Evolutionary conservation across 2,113 vertebrate genomes (phyloP).

Genomic region (Ctenomys sociabilis): DNA sequence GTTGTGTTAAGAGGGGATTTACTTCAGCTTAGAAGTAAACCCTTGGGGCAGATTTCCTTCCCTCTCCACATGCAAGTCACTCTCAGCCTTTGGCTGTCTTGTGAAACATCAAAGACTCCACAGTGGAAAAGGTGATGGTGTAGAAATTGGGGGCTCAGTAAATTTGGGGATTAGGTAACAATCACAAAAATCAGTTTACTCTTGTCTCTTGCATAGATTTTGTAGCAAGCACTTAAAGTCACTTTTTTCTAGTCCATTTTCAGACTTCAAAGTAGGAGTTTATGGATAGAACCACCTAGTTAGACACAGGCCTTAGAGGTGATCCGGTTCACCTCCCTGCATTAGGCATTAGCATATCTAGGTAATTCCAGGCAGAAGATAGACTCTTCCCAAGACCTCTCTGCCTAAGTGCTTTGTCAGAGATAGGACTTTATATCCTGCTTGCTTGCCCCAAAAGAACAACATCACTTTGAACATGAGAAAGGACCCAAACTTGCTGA

Average conservation of each 20-base stretch:
- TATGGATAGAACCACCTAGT: slow-evolving; percentile 38
- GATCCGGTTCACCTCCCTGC: slow-evolving; percentile 7
- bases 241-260: slow-evolving; percentile 1
- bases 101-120: slow-evolving; percentile 60
- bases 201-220: slow-evolving; percentile 39
- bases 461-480: neutral
- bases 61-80: neutral
- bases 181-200: slow-evolving; percentile 38
- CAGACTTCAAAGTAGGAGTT: slow-evolving; percentile 61
- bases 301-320: slow-evolving; percentile 54
- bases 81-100: slow-evolving; percentile 4
- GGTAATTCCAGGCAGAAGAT: slow-evolving; percentile 49
- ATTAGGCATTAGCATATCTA: slow-evolving; percentile 35
- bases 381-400: neutral
- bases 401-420: neutral
- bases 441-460: neutral
- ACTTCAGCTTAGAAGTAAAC: slow-evolving; percentile 23
- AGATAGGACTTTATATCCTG: neutral
- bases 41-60: neutral
- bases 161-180: neutral
- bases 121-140: neutral
- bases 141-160: neutral
- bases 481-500: slow-evolving; percentile 15
- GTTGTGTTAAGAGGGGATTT: slow-evolving; percentile 29
- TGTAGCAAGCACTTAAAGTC: slow-evolving; percentile 55